phyloP scores from a whole-genome alignment of 2,113 vertebrate genomes.

The Crotalus viridis region DNA sequence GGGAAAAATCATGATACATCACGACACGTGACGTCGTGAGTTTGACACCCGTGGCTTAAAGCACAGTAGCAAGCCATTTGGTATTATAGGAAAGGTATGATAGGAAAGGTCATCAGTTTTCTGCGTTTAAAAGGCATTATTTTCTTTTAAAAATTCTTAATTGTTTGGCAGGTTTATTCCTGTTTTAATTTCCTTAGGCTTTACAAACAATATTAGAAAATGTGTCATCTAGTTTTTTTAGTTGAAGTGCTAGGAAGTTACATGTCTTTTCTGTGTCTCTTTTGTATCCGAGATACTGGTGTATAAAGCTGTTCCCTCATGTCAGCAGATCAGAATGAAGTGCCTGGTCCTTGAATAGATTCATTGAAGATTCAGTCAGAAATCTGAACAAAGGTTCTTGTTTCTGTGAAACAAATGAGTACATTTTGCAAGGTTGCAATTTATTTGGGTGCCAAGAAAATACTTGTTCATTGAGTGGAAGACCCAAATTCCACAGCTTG shows the following conservation, averaged over 20 bases:
- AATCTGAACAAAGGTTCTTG: slow-evolving; percentile 22
- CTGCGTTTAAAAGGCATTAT: neutral
- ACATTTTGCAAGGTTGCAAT: slow-evolving; percentile 4
- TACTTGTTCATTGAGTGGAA: neutral
- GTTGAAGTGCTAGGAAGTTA: neutral
- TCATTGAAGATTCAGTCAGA: neutral
- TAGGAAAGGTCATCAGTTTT: neutral
- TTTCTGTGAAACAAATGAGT: slow-evolving; percentile 15
- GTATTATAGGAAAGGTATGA: neutral
- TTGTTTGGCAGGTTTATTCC: neutral
- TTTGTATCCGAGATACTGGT: neutral
- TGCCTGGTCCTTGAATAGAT: neutral
- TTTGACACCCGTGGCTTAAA: neutral
- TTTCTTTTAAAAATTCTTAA: neutral
- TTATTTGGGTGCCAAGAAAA: slow-evolving; percentile 19
- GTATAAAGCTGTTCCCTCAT: neutral
- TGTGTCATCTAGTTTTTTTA: neutral
- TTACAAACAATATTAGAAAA: neutral
- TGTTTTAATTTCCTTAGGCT: neutral
- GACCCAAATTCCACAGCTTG: neutral
- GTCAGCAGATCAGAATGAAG: neutral
- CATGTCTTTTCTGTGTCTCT: neutral
- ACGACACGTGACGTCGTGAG: no score
- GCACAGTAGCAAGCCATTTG: neutral
- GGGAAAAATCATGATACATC: no score